A percentile compares a stretch with the other conserved stretches of the same genome.
Conservation (phyloP, 2,113 vertebrate species). For the Xenotilapia flavipinnis region DNA sequence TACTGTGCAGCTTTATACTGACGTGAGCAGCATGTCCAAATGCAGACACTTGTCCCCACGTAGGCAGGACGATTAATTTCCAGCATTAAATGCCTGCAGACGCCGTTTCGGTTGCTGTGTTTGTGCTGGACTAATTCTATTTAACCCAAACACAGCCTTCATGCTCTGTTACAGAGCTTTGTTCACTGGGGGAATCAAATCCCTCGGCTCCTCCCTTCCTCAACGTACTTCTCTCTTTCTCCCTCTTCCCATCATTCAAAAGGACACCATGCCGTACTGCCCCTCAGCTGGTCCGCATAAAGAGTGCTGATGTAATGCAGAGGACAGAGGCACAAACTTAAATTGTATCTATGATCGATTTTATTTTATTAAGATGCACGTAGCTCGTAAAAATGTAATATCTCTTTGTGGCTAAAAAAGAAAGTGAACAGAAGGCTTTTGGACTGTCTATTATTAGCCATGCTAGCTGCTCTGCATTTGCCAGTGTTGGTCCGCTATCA, state of each 20-base stretch:
- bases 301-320: conserved; percentile 8
- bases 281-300: not conserved
- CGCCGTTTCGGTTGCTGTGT: not conserved
- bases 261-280: not conserved
- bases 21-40: not conserved
- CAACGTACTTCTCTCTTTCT: not conserved
- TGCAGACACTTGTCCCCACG: not conserved
- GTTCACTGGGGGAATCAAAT: conserved; percentile 12
- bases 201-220: not conserved
- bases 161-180: conserved; percentile 42
- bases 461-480: not conserved
- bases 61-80: not conserved
- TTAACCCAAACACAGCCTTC: conserved; percentile 21
- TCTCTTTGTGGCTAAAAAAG: not conserved
- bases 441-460: not conserved
- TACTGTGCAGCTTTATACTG: not conserved
- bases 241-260: not conserved
- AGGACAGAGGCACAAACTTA: not conserved
- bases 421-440: not conserved
- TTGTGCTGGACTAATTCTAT: conserved; percentile 22
- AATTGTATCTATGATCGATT: not conserved
- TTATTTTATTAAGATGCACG: not conserved
- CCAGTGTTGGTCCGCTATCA: not conserved
- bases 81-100: not conserved
- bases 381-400: not conserved